These are phyloP conservation scores for Aradophagus sp. DNA, from an alignment of 1,140 invertebrate genomes.

Conservation along the genomic window DNA sequence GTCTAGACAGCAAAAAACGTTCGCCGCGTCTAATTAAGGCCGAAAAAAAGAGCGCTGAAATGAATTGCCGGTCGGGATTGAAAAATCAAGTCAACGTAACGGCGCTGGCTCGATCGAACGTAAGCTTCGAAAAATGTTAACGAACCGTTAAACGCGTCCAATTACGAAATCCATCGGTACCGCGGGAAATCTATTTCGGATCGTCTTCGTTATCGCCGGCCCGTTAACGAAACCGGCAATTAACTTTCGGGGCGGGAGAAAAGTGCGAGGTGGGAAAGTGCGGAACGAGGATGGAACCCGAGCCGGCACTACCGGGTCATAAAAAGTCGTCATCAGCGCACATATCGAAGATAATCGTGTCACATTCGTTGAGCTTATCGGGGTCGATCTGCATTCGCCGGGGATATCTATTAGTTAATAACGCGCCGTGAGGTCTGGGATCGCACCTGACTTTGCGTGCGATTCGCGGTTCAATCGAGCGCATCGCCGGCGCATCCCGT, in stretches of 20 bases:
- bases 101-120: no score
- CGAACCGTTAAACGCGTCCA: conserved; percentile 5
- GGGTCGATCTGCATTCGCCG: conserved; percentile 62
- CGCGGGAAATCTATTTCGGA: conserved; percentile 22
- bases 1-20: no score
- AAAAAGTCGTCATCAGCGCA: conserved; percentile 60
- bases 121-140: conserved; percentile 13
- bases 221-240: conserved; percentile 30
- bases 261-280: conserved; percentile 14
- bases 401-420: conserved; percentile 56
- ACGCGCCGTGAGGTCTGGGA: conserved; percentile 10
- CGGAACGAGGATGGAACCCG: conserved; percentile 36
- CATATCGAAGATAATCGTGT: conserved; percentile 67
- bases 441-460: conserved; percentile 38
- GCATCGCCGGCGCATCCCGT: no score
- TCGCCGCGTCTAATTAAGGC: no score
- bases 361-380: conserved; percentile 71
- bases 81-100: no score
- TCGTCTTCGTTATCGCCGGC: not conserved
- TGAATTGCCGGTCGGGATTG: no score
- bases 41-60: no score
- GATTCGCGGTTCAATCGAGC: conserved; percentile 40
- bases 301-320: conserved; percentile 40
- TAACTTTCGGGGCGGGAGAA: conserved; percentile 12
- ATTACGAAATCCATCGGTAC: conserved; percentile 5